Base-by-base conservation (phyloP, 2,113 vertebrate species). In the Sprattus sprattus region DNA sequence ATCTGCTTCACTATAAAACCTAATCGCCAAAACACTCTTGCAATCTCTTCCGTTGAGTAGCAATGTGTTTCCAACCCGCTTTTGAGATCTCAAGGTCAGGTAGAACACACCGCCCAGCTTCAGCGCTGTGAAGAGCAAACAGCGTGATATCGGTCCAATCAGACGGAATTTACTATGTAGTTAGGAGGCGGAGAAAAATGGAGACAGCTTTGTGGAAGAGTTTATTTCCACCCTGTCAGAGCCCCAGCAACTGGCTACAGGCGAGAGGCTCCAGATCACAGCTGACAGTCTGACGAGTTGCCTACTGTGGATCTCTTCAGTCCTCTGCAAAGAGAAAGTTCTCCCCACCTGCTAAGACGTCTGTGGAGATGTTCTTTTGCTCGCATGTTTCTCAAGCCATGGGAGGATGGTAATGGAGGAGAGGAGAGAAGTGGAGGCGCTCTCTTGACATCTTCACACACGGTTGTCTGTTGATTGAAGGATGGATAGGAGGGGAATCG, bases 181-280 rank as follows among this genome's bases (percentile, higher is more conserved):
- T 86, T 71, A 71, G 64, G 64, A 86, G 20, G n/a, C 2, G 67
- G 22, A 47, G 49, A 86, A 64, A 75, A n/a, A 81, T 82, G 39
- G 82, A 84, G 64, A 85, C 82, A 60, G 71, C 85, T 44, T 3
- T 60, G 57, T 85, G 89, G 82, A 85, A 86, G 80, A 86, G 89
- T 88, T 87, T 86, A 89, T 89, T 71, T 88, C 84, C 82, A 81
- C 82, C 83, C 87, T 87, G 89, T 88, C 89, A 88, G 83, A 80
- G 20, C 54, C 85, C 86, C 47, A 46, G 67, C 86, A 84, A 81
- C 83, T 81, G 54, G 60, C 75, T 45, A 54, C 57, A n/a, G 2
- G 50, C 71, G n/a, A 78, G 64, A 71, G 64, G 64, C 47, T 84
- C 78, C 87, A 86, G 75, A 86, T 82, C 75, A 86, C 83, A 75